These are phyloP conservation scores for Spongilla lacustris DNA, from an alignment of 37 sponge, comb jelly and placozoan species.

Conservation along the genomic window DNA sequence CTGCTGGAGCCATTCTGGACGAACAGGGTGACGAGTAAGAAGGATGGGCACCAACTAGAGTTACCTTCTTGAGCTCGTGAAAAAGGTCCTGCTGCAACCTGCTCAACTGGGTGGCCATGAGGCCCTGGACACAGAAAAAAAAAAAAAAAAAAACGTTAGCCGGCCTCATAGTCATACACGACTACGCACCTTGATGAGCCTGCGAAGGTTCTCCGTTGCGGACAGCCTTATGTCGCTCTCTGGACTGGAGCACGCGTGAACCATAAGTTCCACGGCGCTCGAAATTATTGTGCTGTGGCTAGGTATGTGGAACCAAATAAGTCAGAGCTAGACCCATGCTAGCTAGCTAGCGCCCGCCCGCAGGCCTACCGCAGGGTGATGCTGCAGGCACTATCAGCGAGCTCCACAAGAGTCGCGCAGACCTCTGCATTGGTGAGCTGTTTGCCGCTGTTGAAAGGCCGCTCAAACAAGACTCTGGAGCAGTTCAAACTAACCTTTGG, in stretches of 20 bases:
- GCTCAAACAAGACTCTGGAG: too few relatives aligned
- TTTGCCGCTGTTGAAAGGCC: constrained; percentile 10
- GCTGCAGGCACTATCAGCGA: constrained; percentile 31
- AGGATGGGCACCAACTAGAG: not conserved
- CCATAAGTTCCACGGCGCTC: constrained; percentile 49
- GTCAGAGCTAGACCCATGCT: too few relatives aligned
- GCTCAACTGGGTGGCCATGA: constrained; percentile 36
- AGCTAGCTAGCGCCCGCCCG: not conserved
- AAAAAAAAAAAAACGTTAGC: not conserved
- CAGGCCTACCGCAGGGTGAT: not conserved
- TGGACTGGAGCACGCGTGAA: constrained; percentile 41
- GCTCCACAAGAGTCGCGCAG: constrained; percentile 33
- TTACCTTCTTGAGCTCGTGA: constrained; percentile 72
- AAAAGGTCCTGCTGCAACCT: constrained; percentile 57
- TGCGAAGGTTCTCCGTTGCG: constrained; percentile 55
- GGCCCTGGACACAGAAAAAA: not conserved
- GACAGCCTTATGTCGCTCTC: constrained; percentile 41
- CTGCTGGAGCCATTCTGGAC: constrained; percentile 61
- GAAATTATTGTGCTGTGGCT: too few relatives aligned
- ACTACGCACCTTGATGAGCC: constrained; percentile 51
- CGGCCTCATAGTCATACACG: not conserved
- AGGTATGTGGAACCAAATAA: too few relatives aligned
- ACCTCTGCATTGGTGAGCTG: constrained; percentile 36
- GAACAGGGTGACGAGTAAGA: not conserved
- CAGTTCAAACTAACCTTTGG: too few relatives aligned